A percentile compares a stretch with the other conserved stretches of the same genome.
phyloP scores from a whole-genome alignment of 2,888 invertebrate species.

The Teinopalpus imperialis region DNA sequence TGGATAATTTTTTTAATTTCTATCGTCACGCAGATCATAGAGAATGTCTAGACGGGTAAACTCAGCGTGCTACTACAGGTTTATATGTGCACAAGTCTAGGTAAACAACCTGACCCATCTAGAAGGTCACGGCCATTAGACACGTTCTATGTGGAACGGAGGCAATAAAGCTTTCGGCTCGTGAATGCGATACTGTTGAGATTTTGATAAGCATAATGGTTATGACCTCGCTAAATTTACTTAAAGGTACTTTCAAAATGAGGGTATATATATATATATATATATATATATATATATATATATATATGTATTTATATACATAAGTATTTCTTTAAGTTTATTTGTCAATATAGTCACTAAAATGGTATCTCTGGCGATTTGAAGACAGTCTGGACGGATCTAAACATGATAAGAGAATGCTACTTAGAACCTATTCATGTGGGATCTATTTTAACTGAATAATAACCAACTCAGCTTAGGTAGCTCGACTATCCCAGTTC shows the following conservation, averaged over 20 bases:
- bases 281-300: too few species aligned
- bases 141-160: background rate
- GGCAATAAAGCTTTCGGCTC: constrained; percentile 9
- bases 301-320: too few species aligned
- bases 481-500: too few species aligned
- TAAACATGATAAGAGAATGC: background rate
- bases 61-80: background rate
- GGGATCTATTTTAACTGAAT: background rate
- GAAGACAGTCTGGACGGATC: background rate
- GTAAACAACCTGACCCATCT: constrained; percentile 1
- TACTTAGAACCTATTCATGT: background rate
- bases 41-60: constrained; percentile 2
- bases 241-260: too few species aligned
- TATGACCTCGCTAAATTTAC: background rate
- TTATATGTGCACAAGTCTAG: constrained; percentile 6
- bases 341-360: too few species aligned
- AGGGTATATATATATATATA: too few species aligned
- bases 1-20: background rate
- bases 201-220: background rate
- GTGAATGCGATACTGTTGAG: background rate
- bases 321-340: too few species aligned
- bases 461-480: too few species aligned
- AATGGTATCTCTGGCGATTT: too few species aligned
- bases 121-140: constrained; percentile 7
- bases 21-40: constrained; percentile 1